Evolutionary conservation across 2,113 vertebrate species (phyloP).

Genomic region (Oxyura jamaicensis): DNA sequence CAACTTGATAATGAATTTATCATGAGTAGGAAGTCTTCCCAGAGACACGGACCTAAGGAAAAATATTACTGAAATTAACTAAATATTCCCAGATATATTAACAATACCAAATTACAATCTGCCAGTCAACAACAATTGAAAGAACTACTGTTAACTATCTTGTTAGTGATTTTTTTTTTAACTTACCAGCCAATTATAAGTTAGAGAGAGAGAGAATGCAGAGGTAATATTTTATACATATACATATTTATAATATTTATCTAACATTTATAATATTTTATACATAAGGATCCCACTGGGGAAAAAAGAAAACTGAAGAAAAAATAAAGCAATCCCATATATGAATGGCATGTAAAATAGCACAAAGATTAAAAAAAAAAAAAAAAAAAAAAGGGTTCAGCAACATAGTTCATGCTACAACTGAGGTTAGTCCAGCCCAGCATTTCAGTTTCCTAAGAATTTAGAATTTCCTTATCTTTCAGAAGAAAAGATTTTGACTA

Average conservation of each 20-base stretch:
- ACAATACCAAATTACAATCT: neutral
- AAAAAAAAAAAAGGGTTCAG: neutral
- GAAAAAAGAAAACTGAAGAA: neutral
- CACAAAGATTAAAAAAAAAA: neutral
- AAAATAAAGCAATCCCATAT: neutral
- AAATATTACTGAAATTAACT: neutral
- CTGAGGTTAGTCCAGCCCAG: neutral
- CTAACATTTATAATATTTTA: neutral
- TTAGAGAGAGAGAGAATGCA: neutral
- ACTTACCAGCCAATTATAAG: neutral
- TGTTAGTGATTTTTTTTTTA: neutral
- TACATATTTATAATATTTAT: neutral
- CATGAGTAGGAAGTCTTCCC: constrained; percentile 42
- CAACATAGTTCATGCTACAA: neutral
- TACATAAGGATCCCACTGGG: neutral
- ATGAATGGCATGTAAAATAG: neutral
- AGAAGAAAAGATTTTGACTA: neutral
- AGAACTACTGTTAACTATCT: neutral
- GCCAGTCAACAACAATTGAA: neutral
- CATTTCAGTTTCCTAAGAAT: neutral
- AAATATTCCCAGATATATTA: neutral
- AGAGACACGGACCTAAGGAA: constrained; percentile 35
- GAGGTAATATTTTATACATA: neutral
- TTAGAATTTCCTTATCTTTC: neutral
- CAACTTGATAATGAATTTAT: constrained; percentile 32